These are phyloP conservation scores for Yponomeuta plumbellus DNA, from an alignment of 2,888 invertebrate species.

Conservation along the genomic window DNA sequence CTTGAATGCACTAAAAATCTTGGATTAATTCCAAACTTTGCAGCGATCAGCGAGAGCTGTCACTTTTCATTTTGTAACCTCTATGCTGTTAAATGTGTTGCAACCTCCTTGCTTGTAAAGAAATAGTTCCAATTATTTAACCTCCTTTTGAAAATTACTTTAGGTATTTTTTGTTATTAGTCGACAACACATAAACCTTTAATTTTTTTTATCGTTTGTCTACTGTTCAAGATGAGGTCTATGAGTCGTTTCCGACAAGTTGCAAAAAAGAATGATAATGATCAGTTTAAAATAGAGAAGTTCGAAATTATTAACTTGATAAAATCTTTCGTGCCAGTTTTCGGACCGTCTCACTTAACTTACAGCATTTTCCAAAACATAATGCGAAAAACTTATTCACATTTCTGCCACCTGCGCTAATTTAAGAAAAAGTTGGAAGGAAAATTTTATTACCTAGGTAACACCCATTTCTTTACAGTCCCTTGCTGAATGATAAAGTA, in stretches of 20 bases:
- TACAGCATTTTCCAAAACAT: neutral
- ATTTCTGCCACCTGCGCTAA: neutral
- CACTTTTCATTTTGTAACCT: constrained; percentile 1
- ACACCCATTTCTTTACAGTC: neutral
- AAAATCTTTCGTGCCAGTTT: too few species aligned
- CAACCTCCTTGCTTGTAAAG: neutral
- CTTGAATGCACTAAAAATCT: neutral
- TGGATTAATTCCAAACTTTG: neutral
- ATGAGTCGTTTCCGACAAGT: too few species aligned
- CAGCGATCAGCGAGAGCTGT: neutral
- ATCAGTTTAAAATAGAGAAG: too few species aligned
- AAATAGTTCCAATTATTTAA: neutral
- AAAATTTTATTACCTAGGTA: neutral
- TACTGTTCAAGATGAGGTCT: too few species aligned
- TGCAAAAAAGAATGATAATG: too few species aligned
- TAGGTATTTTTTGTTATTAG: neutral
- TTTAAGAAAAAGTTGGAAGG: neutral
- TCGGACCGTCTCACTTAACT: neutral
- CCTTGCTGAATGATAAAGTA: neutral
- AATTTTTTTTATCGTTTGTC: too few species aligned
- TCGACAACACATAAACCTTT: too few species aligned
- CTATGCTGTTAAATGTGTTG: neutral
- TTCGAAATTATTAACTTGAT: too few species aligned
- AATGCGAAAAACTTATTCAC: neutral
- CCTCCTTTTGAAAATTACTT: neutral